These are phyloP conservation scores for Sitophilus oryzae DNA, from an alignment of 1,140 invertebrate genomes.

Conservation along the genomic window DNA sequence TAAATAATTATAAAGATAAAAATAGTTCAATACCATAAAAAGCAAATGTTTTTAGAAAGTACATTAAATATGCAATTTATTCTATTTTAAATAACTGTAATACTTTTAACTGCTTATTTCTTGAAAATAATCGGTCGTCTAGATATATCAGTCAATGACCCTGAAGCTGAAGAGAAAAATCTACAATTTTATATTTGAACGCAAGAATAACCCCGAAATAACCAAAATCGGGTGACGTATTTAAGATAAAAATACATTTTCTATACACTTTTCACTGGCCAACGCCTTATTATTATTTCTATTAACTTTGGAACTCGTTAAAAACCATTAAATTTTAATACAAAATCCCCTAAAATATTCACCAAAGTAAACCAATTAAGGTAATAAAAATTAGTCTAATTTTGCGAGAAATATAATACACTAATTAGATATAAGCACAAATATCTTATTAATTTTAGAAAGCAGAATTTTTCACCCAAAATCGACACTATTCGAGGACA, in stretches of 20 bases:
- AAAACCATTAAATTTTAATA: too few relatives aligned
- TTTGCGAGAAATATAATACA: too few relatives aligned
- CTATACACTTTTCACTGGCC: slow-evolving; percentile 10
- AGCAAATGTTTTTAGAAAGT: slow-evolving; percentile 7
- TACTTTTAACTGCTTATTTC: neutral
- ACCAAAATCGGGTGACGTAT: slow-evolving; percentile 1
- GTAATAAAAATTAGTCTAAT: too few relatives aligned
- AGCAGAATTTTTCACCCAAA: slow-evolving; percentile 17
- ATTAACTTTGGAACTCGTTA: too few relatives aligned
- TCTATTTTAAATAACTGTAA: slow-evolving; percentile 2
- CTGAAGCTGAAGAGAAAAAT: neutral
- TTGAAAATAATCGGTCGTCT: neutral
- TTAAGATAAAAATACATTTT: slow-evolving; percentile 16
- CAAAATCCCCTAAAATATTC: too few relatives aligned
- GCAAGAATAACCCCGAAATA: neutral
- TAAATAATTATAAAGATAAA: too few relatives aligned
- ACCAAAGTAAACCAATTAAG: too few relatives aligned
- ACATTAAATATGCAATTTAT: neutral
- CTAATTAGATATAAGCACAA: neutral
- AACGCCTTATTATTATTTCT: slow-evolving; percentile 12
- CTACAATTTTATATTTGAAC: neutral
- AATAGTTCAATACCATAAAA: too few relatives aligned
- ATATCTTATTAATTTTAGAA: slow-evolving; percentile 20
- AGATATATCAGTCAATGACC: neutral
- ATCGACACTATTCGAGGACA: slow-evolving; percentile 14